Percentiles rank a stretch among this genome's conserved stretches.
Evolutionary conservation across 2,797 vertebrate species (phyloP).

Genomic region (Nyctalus aviator): DNA sequence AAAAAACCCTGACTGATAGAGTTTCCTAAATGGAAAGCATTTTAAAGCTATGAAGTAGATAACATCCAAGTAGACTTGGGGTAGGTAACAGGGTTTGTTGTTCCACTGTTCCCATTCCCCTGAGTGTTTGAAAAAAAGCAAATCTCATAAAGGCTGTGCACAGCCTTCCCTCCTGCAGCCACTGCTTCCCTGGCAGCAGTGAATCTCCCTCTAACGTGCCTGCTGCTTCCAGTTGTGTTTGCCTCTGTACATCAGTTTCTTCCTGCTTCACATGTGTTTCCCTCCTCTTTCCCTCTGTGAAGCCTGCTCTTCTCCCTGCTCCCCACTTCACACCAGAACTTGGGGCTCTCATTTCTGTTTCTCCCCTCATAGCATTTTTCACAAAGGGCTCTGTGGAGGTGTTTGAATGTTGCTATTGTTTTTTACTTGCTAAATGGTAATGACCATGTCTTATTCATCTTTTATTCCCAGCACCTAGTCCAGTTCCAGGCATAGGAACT

Average conservation of each 20-base stretch:
- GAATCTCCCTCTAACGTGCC: too few species aligned
- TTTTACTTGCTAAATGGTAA: constrained; percentile 44
- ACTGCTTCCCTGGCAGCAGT: too few species aligned
- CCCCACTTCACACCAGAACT: not conserved
- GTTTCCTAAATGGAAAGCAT: not conserved
- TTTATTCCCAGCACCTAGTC: constrained; percentile 32
- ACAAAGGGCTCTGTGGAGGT: not conserved
- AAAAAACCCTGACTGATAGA: not conserved
- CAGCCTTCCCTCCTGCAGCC: rapidly evolving
- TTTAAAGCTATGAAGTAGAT: not conserved
- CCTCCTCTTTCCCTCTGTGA: not conserved
- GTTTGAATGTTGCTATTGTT: not conserved
- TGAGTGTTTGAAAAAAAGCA: not conserved
- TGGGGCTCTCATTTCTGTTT: not conserved
- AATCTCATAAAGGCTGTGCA: not conserved
- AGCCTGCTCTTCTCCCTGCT: not conserved
- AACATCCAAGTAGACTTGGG: not conserved
- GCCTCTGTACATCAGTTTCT: not conserved
- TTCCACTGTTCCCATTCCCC: not conserved
- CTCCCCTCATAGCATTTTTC: not conserved
- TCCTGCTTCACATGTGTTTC: not conserved
- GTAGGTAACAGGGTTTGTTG: rapidly evolving
- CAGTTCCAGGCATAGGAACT: not conserved
- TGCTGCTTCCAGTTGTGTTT: not conserved
- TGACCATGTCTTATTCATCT: constrained; percentile 34